Percentiles rank a stretch among this genome's conserved stretches.
Conservation (phyloP, 2,888 invertebrate genomes). For the Amaurobius ferox region DNA sequence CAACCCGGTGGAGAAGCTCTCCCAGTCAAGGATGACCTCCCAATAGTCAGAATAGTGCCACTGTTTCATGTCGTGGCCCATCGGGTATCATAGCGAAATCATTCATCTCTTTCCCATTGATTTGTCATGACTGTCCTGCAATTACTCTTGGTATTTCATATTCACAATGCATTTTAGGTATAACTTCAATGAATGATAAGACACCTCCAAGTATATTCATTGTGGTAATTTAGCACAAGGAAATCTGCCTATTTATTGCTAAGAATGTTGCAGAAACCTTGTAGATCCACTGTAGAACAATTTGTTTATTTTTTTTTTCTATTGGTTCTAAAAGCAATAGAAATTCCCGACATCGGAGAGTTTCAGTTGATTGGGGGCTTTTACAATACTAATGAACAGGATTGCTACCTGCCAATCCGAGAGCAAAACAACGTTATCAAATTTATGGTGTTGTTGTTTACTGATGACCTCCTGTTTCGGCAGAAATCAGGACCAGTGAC, state of each 20-base stretch:
- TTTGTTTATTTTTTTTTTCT: background rate
- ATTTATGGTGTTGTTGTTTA: background rate
- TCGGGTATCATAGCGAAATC: background rate
- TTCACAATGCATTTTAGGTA: background rate
- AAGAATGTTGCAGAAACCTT: background rate
- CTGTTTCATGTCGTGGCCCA: background rate
- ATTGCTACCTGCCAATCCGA: background rate
- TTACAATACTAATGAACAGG: background rate
- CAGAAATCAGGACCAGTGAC: too few relatives aligned
- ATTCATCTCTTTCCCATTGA: background rate
- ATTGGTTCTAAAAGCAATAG: background rate
- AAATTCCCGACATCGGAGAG: background rate
- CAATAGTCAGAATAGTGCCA: background rate
- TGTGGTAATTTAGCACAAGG: background rate
- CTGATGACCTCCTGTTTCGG: too few relatives aligned
- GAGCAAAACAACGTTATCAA: background rate
- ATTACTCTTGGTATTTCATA: background rate
- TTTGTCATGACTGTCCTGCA: background rate
- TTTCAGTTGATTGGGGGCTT: background rate
- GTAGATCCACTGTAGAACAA: background rate
- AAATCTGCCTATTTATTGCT: background rate
- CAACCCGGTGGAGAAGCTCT: background rate
- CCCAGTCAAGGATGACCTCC: background rate
- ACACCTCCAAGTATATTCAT: background rate
- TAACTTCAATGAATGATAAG: background rate